Evolutionary conservation across 2,113 vertebrate species (phyloP), one percentile per base, ranked within the genome.

Genomic region (Neolamprologus kungweensis): DNA sequence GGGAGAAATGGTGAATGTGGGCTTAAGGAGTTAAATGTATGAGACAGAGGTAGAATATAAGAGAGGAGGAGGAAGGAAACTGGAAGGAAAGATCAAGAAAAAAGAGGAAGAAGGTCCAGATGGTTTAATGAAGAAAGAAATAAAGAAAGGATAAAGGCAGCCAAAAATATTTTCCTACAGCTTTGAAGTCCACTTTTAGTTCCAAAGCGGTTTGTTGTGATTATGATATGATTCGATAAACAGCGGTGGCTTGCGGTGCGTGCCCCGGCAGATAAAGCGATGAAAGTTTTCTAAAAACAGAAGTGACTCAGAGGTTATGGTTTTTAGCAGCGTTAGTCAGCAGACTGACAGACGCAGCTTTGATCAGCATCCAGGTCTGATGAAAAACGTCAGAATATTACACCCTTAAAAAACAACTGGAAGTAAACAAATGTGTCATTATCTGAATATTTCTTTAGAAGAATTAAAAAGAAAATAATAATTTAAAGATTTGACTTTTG

Each of bases 211-310:
- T 88, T 86, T 91, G 89, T 83, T 88, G 50, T 90, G 79, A 47
- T 86, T 87, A 57, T 92, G 90, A 93, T 92, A 92, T 85, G 81
- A 92, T 91, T 90, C 33, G 89, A 92, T 93, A 91, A 94, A 91
- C 85, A 81, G 65, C 5, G 31, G 60, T 35, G 53, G 40, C 71
- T 71, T 63, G 81, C 51, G 84, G 71, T 84, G 73, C 50, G 88
- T 54, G 83, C 50, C 7, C 54, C 3, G 16, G 54, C 85, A 85
- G 88, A 91, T 45, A 82, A 92, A 85, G 91, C 89, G 94, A 89
- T 93, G 94, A 94, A 92, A 94, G 81, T 87, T 88, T 82, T 73
- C 57, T 87, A 58, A 91, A 91, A 93, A 93, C 91, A 92, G 4
- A 55, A 85, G 53, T 37, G 83, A 91, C 75, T 90, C 89, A 90